Conservation (phyloP, 2,113 vertebrate species). For the Bubo scandiacus region DNA sequence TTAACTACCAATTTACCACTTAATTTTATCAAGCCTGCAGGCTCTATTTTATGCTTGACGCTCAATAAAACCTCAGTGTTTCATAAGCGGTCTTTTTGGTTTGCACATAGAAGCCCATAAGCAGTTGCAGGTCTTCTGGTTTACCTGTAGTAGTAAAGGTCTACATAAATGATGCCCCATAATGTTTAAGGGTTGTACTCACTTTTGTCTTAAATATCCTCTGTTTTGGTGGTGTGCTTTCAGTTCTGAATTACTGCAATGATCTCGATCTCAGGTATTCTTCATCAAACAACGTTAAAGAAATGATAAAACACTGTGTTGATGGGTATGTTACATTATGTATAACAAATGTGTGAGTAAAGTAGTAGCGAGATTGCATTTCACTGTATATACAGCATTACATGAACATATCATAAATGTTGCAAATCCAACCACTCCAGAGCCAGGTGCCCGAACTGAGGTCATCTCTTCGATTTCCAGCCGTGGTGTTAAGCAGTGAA, state of each 20-base stretch:
- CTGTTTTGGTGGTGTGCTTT: neutral
- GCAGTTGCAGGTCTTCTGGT: neutral
- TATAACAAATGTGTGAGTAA: neutral
- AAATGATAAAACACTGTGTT: neutral
- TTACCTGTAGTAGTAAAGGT: neutral
- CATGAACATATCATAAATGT: neutral
- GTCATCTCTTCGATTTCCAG: neutral
- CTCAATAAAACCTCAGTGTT: neutral
- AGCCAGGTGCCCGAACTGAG: neutral
- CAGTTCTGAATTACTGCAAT: neutral
- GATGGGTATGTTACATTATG: neutral
- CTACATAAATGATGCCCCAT: accelerated
- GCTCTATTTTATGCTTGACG: neutral
- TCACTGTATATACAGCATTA: neutral
- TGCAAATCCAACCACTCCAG: neutral
- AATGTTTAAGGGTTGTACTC: neutral
- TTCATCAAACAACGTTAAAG: neutral
- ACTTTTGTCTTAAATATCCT: neutral
- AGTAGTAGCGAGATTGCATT: neutral
- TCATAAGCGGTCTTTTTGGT: neutral
- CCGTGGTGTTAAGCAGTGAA: accelerated
- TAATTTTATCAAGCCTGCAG: neutral
- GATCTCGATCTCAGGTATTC: neutral
- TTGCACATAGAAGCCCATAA: neutral
- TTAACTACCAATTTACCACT: neutral